Base-by-base conservation (phyloP, 2,888 invertebrate genomes). In the Rhodophaea formosa region DNA sequence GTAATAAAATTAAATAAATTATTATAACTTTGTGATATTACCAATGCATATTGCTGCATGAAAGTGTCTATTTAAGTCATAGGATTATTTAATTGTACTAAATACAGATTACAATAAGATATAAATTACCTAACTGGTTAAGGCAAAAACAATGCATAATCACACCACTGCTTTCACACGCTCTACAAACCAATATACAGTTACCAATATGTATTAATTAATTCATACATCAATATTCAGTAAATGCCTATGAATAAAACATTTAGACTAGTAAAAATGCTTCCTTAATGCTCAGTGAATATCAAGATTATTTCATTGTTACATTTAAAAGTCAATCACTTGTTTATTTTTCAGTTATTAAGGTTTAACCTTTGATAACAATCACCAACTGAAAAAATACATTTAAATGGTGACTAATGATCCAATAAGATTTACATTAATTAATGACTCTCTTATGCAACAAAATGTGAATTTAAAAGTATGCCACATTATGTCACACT, bases 131-230 rank as follows among this genome's bases (percentile, higher is more conserved):
- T 39, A 39, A 1, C 14, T 5, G 12, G 23, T 29, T 3, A 2
- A 49, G 14, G 39, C 16, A 42, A 16, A 16, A 39, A 53, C 52
- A 53, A 23, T 53, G 39, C 39, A 53, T 16, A 53, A 39, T 16
- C 17, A 15, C 75, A 77, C 79, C 65, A 79, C 82, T 78, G 71
- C 62, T 75, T 75, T 78, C 72, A 79, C 74, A 79, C 58, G 78
- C 82, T 82, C 80, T 74, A 82, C 70, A 77, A 75, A 74, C 70
- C 76, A 80, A 77, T 71, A 67, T 69, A 76, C 77, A 72, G 79
- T 75, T 76, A 72, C 62, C 63, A 65, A 77, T 77, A 67, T 74
- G 76, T 78, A 76, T 74, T 74, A 71, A 79, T 75, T 66, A 63
- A 65, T 69, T 58, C 65, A 71, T 74, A 58, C 62, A 72, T 72